phyloP scores from a whole-genome alignment of 2,113 vertebrate genomes.

The Oreotrochilus melanogaster region DNA sequence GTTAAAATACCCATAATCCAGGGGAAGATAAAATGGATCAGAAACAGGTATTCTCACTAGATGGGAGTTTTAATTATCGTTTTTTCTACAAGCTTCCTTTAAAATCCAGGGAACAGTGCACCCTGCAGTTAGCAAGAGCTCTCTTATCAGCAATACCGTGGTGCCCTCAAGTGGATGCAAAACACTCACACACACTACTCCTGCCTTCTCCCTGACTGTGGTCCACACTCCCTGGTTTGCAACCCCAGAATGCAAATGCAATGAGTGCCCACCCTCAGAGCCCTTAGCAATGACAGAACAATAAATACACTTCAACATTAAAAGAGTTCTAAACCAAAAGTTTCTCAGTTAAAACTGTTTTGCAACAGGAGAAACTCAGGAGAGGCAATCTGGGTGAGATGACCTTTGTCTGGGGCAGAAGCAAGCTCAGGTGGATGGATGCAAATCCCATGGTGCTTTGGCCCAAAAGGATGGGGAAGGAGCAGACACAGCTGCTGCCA shows the following conservation, averaged over 20 bases:
- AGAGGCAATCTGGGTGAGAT: neutral
- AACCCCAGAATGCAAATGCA: too few species aligned
- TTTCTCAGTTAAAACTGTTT: neutral
- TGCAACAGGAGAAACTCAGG: neutral
- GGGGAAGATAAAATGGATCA: neutral
- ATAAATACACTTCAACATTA: fast-evolving
- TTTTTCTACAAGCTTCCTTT: neutral
- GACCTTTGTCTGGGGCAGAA: neutral
- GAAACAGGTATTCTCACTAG: neutral
- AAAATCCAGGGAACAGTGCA: fast-evolving
- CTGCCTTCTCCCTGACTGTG: fast-evolving
- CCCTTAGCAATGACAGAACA: neutral
- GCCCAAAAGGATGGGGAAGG: neutral
- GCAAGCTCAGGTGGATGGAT: neutral
- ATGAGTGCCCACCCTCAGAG: fast-evolving
- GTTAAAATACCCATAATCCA: fast-evolving
- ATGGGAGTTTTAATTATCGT: neutral
- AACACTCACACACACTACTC: fast-evolving
- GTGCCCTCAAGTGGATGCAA: slow-evolving; percentile 61
- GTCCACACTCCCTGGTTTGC: neutral
- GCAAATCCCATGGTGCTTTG: fast-evolving
- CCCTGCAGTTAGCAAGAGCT: fast-evolving
- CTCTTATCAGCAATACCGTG: neutral
- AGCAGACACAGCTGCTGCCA: neutral
- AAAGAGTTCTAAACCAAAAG: neutral